Base-by-base conservation (phyloP, 2,888 invertebrate species). In the Andrena fulva region DNA sequence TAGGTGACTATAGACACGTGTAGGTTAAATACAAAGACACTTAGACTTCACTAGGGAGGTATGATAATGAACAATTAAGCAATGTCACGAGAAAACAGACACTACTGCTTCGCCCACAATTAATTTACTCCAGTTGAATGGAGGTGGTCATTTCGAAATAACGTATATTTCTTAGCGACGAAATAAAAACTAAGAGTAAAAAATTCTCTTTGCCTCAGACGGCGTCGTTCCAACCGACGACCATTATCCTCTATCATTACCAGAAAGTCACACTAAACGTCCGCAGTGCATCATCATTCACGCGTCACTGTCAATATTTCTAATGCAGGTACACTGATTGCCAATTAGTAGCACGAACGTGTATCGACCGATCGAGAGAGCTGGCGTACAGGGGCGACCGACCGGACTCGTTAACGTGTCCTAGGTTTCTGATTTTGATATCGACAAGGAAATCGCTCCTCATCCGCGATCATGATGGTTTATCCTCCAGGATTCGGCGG, bases 311-410 rank as follows among this genome's bases (percentile, higher is more conserved):
- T 77, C 79, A 20, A 56, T 67, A 62, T 67, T 67, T 68, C 64
- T 79, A 79, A 79, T 79, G 77, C 77, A 56, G 24, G 35, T 70
- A 77, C 77, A 79, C 69, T 69, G 79, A 79, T 77, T 67, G 77
- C 77, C 79, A 79, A 79, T 79, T 77, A 79, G 64, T 56, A 48
- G 35, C 29, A 3, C 24, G 77, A 24, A 33, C 33, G 33, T 62
- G 68, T 78, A 52, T 67, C 52, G 67, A 74, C 64, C 64, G 74
- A 76, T 67, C 67, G 67, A 42, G 31, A 42, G 31, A 67, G 35
- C 76, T 50, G 33, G 59, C 35, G 42, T 16, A 24, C 52, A 35
- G 12, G 12, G 60, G 5, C 66, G 31, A 67, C 35, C 67, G 60
- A 60, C 60, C 35, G 62, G n/a, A 68, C 62, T 78, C 76, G 60